These are phyloP conservation scores for Ceratoteleas bidentatus DNA, from an alignment of 1,140 invertebrate species.

Conservation along the genomic window DNA sequence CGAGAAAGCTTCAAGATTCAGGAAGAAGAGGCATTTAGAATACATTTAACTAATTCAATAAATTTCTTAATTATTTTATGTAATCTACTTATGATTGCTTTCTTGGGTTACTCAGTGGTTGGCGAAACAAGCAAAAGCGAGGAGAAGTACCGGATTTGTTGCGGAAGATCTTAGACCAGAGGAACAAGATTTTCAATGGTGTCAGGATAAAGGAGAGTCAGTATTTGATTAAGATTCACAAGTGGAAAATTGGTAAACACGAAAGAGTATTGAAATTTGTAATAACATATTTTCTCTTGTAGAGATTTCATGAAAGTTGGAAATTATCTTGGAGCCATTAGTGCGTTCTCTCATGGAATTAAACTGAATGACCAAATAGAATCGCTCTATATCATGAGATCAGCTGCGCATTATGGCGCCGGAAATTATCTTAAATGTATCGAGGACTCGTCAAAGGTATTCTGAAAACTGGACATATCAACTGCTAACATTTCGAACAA, in stretches of 20 bases:
- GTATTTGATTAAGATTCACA: conserved; percentile 67
- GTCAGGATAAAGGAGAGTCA: conserved; percentile 91
- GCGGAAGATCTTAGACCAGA: conserved; percentile 89
- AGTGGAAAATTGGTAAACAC: not conserved
- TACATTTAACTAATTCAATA: not conserved
- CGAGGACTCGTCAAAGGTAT: conserved; percentile 84
- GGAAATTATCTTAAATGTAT: conserved; percentile 88
- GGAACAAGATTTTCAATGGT: conserved; percentile 91
- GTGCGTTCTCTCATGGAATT: conserved; percentile 90
- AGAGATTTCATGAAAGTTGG: conserved; percentile 87
- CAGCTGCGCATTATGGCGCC: conserved; percentile 88
- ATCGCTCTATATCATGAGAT: conserved; percentile 88
- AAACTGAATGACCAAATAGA: conserved; percentile 88
- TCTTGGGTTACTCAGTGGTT: conserved; percentile 84
- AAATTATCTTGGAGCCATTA: conserved; percentile 90
- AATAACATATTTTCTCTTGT: not conserved
- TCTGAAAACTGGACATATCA: not conserved
- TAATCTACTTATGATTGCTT: not conserved
- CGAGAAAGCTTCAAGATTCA: conserved; percentile 88
- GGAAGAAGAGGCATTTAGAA: conserved; percentile 85
- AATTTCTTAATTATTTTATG: conserved; percentile 2
- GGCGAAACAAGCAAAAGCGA: conserved; percentile 88
- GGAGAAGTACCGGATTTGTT: conserved; percentile 86
- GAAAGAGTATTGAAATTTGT: not conserved
- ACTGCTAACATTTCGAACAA: not conserved